These are phyloP conservation scores for Oreotrochilus melanogaster DNA, from an alignment of 2,113 vertebrate genomes.

Conservation along the genomic window DNA sequence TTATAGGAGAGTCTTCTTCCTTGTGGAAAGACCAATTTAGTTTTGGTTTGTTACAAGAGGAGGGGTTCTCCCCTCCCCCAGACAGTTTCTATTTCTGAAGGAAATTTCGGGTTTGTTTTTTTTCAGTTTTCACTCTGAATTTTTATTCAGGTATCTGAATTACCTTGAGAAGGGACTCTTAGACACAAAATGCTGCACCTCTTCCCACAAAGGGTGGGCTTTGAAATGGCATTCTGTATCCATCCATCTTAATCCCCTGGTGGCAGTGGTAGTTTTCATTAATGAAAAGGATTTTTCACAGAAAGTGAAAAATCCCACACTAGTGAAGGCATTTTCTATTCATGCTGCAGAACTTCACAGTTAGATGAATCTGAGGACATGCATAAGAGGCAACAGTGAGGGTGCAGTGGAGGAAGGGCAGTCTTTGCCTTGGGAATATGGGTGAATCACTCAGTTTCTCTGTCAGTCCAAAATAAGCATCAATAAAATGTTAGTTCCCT, in stretches of 20 bases:
- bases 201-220: not conserved
- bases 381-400: not conserved
- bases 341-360: not conserved
- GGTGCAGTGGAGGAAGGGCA: not conserved
- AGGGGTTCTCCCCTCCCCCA: accelerated
- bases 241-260: not conserved
- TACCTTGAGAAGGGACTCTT: not conserved
- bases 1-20: not conserved
- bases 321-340: not conserved
- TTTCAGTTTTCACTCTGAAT: not conserved
- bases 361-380: not conserved
- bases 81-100: not conserved
- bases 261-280: not conserved
- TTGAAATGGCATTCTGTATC: not conserved
- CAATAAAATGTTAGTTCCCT: not conserved
- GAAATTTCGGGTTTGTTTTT: not conserved
- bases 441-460: not conserved
- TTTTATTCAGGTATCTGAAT: not conserved
- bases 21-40: not conserved
- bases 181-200: not conserved
- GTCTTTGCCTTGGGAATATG: not conserved
- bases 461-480: not conserved
- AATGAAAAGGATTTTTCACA: too few species aligned
- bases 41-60: not conserved
- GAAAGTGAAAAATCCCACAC: not conserved